Conservation (phyloP, 2,888 invertebrate genomes). For the Podotricha telesiphe region DNA sequence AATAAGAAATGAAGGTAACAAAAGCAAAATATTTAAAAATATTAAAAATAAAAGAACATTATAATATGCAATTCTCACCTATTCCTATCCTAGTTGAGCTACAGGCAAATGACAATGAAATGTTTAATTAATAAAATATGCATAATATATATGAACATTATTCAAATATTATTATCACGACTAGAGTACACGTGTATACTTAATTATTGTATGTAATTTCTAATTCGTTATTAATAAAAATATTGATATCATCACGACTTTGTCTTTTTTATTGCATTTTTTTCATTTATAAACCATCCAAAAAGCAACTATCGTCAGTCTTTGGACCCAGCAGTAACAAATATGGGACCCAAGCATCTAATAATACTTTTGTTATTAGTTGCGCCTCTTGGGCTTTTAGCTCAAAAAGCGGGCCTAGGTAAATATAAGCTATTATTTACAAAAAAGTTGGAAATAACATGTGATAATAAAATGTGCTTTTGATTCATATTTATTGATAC, state of each 20-base stretch:
- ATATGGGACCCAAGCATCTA: slow-evolving; percentile 41
- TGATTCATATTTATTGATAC: too few species aligned
- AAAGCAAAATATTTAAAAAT: too few species aligned
- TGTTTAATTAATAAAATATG: not conserved
- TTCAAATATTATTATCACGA: slow-evolving; percentile 26
- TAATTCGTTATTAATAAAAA: slow-evolving; percentile 27
- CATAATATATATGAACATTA: not conserved
- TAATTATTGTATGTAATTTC: slow-evolving; percentile 5
- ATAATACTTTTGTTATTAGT: slow-evolving; percentile 39
- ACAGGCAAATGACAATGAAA: not conserved
- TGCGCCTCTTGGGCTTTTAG: slow-evolving; percentile 36
- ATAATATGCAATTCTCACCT: not conserved
- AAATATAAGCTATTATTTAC: too few species aligned
- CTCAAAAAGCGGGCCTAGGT: slow-evolving; percentile 25
- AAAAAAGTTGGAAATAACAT: too few species aligned
- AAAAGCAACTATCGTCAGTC: slow-evolving; percentile 31
- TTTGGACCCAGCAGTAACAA: slow-evolving; percentile 29
- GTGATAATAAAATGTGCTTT: too few species aligned
- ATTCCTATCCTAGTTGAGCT: not conserved
- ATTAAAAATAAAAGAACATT: too few species aligned
- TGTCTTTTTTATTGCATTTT: slow-evolving; percentile 37
- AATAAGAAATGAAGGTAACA: too few species aligned
- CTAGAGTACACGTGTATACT: slow-evolving; percentile 28
- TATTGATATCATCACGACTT: slow-evolving; percentile 37
- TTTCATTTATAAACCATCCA: slow-evolving; percentile 37